Evolutionary conservation across 2,888 invertebrate species (phyloP), one percentile per base, ranked within the genome.

Genomic region (Athalia rosae): DNA sequence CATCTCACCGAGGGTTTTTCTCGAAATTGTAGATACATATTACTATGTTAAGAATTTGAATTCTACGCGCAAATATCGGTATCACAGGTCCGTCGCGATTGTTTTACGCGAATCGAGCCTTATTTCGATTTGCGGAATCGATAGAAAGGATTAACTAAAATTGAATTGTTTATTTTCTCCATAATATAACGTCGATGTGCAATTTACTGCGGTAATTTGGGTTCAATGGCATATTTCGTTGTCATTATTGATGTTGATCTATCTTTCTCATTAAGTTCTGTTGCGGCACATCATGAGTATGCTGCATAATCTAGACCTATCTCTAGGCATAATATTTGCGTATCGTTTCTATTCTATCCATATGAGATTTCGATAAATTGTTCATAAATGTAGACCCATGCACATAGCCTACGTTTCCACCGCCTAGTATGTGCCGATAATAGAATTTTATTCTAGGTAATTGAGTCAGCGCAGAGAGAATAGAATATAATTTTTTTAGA

Each of bases 11-110:
- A 62, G 41, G 45, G 3, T 62, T 62, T n/a, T 41, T 62, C n/a
- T 62, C 28, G n/a, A 62, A 62, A 62, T 62, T n/a, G 43, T 62
- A 11, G 62, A 62, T 62, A 43, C 62, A 43, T 43, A 62, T 62
- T 3, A 61, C 11, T 9, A 61, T 61, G 28, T 28, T 62, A 62
- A n/a, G 45, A 43, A 45, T 8, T 11, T 43, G 11, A 43, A 62
- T 43, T 62, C 43, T 41, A 62, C 43, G n/a, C 43, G n/a, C 28
- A 62, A 61, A 62, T 11, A 62, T 43, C 62, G 43, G 2, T 28
- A 28, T 28, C 28, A 28, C 28, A 28, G 28, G 2, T 28, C 0
- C 28, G 28, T 2, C 7, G 53, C 7, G 0, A 11, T 53, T 6
- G 9, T 6, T n/a, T 53, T 53, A 53, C 53, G 53, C 53, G 53